These are phyloP conservation scores for Reticulitermes speratus DNA, from an alignment of 1,140 invertebrate genomes.

Conservation along the genomic window DNA sequence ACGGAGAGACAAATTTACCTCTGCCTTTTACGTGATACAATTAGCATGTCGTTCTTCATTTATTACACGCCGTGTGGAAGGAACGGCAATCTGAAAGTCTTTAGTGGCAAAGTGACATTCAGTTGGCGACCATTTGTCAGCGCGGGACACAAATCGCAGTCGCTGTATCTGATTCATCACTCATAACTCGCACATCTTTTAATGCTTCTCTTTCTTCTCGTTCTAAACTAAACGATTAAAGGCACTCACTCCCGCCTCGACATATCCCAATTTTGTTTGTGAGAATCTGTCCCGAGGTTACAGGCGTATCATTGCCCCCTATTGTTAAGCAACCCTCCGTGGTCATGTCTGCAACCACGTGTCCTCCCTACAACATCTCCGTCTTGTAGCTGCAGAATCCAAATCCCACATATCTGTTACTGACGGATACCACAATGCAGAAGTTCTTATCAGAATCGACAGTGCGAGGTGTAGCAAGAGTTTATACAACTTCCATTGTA, in stretches of 20 bases:
- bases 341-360: conserved; percentile 9
- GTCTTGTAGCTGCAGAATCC: conserved; percentile 2
- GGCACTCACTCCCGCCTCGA: neutral
- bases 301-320: conserved; percentile 12
- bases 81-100: too few relatives aligned
- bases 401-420: neutral
- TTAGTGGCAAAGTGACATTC: too few relatives aligned
- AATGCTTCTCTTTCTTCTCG: too few relatives aligned
- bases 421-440: neutral
- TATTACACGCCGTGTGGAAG: too few relatives aligned
- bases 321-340: conserved; percentile 18
- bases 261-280: conserved; percentile 12
- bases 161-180: neutral
- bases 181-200: neutral
- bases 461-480: too few relatives aligned
- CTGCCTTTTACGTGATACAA: too few relatives aligned
- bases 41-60: too few relatives aligned
- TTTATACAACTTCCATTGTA: too few relatives aligned
- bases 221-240: neutral
- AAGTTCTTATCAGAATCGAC: too few relatives aligned
- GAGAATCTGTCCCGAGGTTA: conserved; percentile 13
- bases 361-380: conserved; percentile 3
- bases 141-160: neutral
- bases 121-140: neutral
- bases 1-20: too few relatives aligned